Evolutionary conservation across 2,113 vertebrate species (phyloP), one percentile per base, ranked within the genome.

Genomic region (Cephalopholis sonnerati): DNA sequence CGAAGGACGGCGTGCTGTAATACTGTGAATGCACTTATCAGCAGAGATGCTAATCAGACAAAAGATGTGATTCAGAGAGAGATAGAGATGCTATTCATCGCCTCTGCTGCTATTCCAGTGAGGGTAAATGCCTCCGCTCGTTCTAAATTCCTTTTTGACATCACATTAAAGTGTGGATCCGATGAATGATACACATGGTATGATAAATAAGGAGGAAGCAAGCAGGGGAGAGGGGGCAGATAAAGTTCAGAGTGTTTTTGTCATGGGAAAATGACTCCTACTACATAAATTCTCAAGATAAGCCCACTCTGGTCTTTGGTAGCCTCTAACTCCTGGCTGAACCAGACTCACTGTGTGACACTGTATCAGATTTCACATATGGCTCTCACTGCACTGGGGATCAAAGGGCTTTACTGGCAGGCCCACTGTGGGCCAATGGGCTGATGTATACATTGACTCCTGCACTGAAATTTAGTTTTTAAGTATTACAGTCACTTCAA

Each of bases 291-390:
- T 82, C 66, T 87, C 55, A 36, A 83, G 59, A 85, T 83, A 84
- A 66, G 53, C 78, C 50, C 46, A 74, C 46, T 64, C 61, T 80
- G 66, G 22, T 80, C 77, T 27, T 61, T 46, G 51, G 79, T 77
- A 70, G 76, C 71, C 83, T 85, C 74, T 90, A 84, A 90, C 88
- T 87, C 79, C 87, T 87, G 69, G 44, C 67, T 92, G 89, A 93
- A 89, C 91, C 70, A 79, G 55, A 50, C 81, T 77, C 41, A 79
- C 83, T 82, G 81, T 89, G 82, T 85, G 85, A 90, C 91, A 87
- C 83, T 78, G 51, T 58, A 87, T 91, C 89, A 81, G 24, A 80
- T 94, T 92, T 85, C 91, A 89, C 92, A 93, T 85, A 74, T 90
- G 90, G 83, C 74, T 87, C 83, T 81, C 54, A 66, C 79, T 85